Percentiles rank a stretch among this genome's conserved stretches.
These are phyloP conservation scores for Lacerta viridis DNA, from an alignment of 2,797 vertebrate species.

Conservation along the genomic window DNA sequence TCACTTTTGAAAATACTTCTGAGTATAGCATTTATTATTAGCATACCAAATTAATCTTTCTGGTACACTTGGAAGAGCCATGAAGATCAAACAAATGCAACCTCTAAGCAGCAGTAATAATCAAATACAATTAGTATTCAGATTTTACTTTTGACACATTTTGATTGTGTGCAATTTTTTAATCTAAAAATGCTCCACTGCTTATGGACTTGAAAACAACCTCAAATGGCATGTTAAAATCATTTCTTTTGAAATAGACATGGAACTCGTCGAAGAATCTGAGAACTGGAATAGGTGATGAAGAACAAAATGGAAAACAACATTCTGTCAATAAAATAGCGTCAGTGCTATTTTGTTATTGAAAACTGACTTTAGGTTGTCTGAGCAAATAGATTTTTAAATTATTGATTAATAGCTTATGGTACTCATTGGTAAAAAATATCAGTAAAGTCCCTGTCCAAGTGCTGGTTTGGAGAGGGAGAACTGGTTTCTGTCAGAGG, in stretches of 20 bases:
- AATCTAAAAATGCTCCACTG: slow-evolving; percentile 2
- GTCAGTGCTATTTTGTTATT: background rate
- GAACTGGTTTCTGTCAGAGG: background rate
- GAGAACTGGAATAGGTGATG: background rate
- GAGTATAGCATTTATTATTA: slow-evolving; percentile 22
- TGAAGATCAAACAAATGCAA: slow-evolving; percentile 23
- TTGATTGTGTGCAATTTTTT: slow-evolving; percentile 14
- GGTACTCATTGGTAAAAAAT: background rate
- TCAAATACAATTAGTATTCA: slow-evolving; percentile 26
- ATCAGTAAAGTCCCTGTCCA: background rate
- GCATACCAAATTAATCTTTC: slow-evolving; percentile 27
- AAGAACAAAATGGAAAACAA: background rate
- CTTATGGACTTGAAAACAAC: slow-evolving; percentile 2
- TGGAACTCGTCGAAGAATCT: background rate
- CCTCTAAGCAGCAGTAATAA: background rate
- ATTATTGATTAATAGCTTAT: background rate
- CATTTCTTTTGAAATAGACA: background rate
- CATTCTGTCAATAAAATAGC: background rate
- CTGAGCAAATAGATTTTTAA: background rate
- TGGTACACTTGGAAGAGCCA: background rate
- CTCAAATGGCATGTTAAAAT: background rate
- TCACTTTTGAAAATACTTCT: slow-evolving; percentile 13
- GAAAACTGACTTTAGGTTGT: background rate
- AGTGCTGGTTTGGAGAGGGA: background rate
- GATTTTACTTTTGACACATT: background rate